Base-by-base conservation (phyloP, 64 coral and sea anemone species). In the Pocillopora damicornis region DNA sequence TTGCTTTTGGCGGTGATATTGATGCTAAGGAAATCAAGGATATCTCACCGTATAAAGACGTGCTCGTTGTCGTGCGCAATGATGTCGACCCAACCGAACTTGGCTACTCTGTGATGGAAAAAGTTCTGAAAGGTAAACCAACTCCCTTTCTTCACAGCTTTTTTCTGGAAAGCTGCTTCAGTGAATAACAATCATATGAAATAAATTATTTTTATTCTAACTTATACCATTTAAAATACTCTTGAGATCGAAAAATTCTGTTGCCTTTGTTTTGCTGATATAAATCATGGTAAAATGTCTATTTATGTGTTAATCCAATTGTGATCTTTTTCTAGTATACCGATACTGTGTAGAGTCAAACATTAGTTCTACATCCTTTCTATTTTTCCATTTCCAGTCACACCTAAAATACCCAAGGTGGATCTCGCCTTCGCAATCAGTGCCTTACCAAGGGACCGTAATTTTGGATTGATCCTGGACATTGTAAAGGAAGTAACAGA, bases 371-470 rank as follows among this genome's bases (percentile, higher is more conserved):
- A 51, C 12, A 13, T 35, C 13, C 74, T 17, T 38, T 75, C 35
- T 90, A n/a, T 15, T 77, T 15, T 75, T 73, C n/a, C 13, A 45
- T 58, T 59, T 74, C 35, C 58, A 95, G 94, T 89, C 59, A 91
- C 79, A 15, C 81, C 81, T 9, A 92, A 92, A 86, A 61, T 92
- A 17, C 94, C 88, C 1, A 71, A 75, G 64, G 75, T 88, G 87
- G 94, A 96, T 63, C 76, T 96, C 11, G 91, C 83, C 58, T 93
- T 96, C 64, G 68, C 90, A 37, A 89, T 96, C 45, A 96, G 89
- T 22, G 84, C 91, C 1, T 78, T 77, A 61, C 77, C 82, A 37
- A 84, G n/a, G 2, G 86, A 81, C 76, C 76, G 26, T 63, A 96
- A 85, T 17, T 96, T 96, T 85, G 67, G 69, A 35, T 87, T 82